Evolutionary conservation across 2,113 vertebrate genomes (phyloP).

Genomic region (Hippocampus guttulatus): DNA sequence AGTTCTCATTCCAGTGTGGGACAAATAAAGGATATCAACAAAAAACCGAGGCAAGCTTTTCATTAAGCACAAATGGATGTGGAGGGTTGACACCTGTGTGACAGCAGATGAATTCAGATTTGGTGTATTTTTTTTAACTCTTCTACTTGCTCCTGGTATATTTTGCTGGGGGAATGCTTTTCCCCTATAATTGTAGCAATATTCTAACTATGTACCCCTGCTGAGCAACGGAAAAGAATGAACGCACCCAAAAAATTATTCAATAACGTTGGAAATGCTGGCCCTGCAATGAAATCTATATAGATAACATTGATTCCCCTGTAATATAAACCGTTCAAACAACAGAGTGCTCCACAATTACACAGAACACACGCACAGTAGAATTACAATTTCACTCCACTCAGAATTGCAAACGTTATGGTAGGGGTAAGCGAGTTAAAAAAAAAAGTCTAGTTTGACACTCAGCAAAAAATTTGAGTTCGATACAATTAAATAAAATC

Average conservation of each 20-base stretch:
- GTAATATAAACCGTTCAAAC: constrained; percentile 23
- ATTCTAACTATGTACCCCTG: background rate
- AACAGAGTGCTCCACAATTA: background rate
- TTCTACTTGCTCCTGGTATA: background rate
- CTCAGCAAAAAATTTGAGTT: background rate
- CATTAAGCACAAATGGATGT: background rate
- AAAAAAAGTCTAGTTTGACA: background rate
- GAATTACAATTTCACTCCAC: background rate
- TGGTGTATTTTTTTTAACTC: background rate
- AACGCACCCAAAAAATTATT: constrained; percentile 34
- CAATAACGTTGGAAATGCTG: constrained; percentile 39
- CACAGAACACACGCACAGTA: background rate
- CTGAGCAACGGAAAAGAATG: constrained; percentile 23
- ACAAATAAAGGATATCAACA: too few species aligned
- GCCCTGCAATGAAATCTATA: constrained; percentile 36
- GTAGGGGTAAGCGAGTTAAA: too few species aligned
- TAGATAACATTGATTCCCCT: background rate
- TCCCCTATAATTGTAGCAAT: background rate
- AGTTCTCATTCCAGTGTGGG: too few species aligned
- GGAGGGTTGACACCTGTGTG: background rate
- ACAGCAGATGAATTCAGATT: background rate
- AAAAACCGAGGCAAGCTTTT: background rate
- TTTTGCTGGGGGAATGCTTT: background rate
- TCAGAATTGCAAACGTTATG: too few species aligned
- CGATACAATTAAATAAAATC: background rate